Percentiles rank a stretch among this genome's conserved stretches.
These are phyloP conservation scores for Peromyscus polionotus DNA, from an alignment of 2,113 vertebrate genomes.

Conservation along the genomic window DNA sequence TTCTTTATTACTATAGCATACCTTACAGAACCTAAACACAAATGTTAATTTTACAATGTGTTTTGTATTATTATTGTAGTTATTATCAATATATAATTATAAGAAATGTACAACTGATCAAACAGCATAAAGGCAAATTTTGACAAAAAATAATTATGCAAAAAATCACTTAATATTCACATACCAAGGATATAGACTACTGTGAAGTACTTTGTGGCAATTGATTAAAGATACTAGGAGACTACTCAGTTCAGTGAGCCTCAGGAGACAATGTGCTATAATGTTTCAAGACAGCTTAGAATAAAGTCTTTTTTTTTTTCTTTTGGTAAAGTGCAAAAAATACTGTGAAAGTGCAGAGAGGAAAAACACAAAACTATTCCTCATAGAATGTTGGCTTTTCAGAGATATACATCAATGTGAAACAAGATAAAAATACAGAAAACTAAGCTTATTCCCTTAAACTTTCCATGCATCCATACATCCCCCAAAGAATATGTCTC, in stretches of 20 bases:
- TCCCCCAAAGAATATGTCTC: background rate
- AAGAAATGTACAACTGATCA: background rate
- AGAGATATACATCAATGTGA: background rate
- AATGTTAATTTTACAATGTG: background rate
- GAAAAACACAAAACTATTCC: background rate
- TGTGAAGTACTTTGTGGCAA: background rate
- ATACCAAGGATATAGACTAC: background rate
- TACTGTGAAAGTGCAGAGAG: background rate
- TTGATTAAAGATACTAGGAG: background rate
- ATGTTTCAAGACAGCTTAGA: constrained; percentile 3
- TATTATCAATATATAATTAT: background rate
- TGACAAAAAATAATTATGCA: background rate
- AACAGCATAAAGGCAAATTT: background rate
- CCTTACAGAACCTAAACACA: background rate
- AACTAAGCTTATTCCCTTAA: background rate
- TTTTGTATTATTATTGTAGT: background rate
- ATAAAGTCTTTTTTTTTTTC: background rate
- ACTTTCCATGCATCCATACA: background rate
- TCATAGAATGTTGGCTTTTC: background rate
- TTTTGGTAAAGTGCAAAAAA: background rate
- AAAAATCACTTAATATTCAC: background rate
- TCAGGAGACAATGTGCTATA: background rate
- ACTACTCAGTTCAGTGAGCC: background rate
- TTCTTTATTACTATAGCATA: background rate
- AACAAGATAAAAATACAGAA: background rate